Conservation (phyloP, 2,797 vertebrate genomes). For the Halcyon chelicuti region DNA sequence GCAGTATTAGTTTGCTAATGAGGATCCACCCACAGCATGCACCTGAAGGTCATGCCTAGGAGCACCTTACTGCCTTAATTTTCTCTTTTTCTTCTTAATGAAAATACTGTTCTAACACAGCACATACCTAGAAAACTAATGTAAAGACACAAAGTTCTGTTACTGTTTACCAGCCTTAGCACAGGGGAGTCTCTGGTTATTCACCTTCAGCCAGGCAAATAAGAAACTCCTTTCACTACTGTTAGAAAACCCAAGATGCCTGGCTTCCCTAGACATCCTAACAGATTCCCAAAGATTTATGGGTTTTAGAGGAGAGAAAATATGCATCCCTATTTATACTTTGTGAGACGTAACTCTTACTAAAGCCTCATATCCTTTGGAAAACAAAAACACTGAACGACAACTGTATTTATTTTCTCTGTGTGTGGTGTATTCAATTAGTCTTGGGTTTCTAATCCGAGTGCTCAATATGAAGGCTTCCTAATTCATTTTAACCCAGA, state of each 20-base stretch:
- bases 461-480: background rate
- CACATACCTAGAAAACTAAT: background rate
- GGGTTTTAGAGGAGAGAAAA: background rate
- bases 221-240: background rate
- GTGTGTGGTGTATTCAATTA: background rate
- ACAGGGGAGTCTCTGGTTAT: background rate
- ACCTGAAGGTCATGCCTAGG: background rate
- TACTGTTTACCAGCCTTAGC: background rate
- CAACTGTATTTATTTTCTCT: background rate
- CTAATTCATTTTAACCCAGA: slow-evolving; percentile 13
- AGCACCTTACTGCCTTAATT: background rate
- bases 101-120: background rate
- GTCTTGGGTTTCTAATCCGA: background rate
- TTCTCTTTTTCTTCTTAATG: background rate
- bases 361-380: background rate
- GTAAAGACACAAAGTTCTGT: background rate
- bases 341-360: background rate
- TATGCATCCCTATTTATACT: fast-evolving
- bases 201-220: background rate
- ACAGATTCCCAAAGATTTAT: background rate
- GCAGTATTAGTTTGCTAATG: background rate
- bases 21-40: background rate
- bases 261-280: background rate
- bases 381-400: background rate
- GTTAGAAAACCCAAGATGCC: background rate